A percentile compares a stretch with the other conserved stretches of the same genome.
Evolutionary conservation across 2,797 vertebrate species (phyloP).

Genomic region (Molossus molossus): DNA sequence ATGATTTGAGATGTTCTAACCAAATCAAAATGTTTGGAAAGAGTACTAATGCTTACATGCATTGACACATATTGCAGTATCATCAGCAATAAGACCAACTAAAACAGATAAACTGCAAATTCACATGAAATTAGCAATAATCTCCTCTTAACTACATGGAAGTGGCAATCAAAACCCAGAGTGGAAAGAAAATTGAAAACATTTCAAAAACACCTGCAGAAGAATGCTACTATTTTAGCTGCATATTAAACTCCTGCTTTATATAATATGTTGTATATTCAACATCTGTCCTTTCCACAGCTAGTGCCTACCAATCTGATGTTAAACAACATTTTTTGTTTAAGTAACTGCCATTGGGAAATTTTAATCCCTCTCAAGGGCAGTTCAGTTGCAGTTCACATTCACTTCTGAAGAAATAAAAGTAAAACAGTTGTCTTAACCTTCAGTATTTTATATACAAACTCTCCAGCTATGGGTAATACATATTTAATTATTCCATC

Average conservation of each 20-base stretch:
- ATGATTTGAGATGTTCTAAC: constrained; percentile 67
- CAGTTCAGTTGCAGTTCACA: constrained; percentile 58
- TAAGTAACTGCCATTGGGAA: constrained; percentile 53
- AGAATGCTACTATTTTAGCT: constrained; percentile 45
- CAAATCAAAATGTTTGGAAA: constrained; percentile 74
- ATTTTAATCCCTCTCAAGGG: constrained; percentile 62
- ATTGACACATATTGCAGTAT: constrained; percentile 7
- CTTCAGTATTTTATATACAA: background rate
- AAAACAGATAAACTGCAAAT: constrained; percentile 65
- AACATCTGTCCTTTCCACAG: constrained; percentile 66
- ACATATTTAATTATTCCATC: constrained; percentile 5
- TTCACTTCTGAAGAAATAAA: constrained; percentile 50
- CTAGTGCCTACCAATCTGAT: background rate
- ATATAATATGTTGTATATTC: constrained; percentile 22
- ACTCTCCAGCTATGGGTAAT: background rate
- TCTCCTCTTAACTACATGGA: constrained; percentile 61
- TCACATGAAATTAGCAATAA: constrained; percentile 67
- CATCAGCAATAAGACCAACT: constrained; percentile 67
- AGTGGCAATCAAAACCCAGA: constrained; percentile 69
- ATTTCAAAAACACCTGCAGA: constrained; percentile 73
- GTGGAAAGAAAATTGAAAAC: constrained; percentile 65
- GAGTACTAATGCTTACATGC: constrained; percentile 24
- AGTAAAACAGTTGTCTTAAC: background rate
- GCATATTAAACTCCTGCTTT: constrained; percentile 66
- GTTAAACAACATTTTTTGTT: constrained; percentile 38